Evolutionary conservation across 2,888 invertebrate genomes (phyloP).

Genomic region (Myopa testacea): DNA sequence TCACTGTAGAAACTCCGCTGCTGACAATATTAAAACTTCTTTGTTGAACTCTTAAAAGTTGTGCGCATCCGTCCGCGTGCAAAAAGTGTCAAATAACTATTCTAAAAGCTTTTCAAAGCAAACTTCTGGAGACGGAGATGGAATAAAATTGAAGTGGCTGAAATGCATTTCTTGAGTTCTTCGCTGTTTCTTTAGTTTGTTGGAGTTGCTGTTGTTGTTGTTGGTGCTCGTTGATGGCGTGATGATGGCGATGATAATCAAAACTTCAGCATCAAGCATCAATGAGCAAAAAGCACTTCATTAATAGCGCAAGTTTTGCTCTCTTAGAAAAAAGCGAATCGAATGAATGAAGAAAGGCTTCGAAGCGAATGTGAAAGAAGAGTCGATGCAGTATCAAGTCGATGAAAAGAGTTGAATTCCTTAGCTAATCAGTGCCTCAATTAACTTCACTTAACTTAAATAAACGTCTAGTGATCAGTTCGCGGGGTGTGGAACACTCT

Average conservation of each 20-base stretch:
- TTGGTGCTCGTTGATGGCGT: not conserved
- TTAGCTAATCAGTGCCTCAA: too few species aligned
- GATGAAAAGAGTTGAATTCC: too few species aligned
- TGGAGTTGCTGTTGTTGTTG: not conserved
- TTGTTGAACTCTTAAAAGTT: constrained; percentile 25
- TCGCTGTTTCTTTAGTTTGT: not conserved
- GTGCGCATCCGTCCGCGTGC: constrained; percentile 12
- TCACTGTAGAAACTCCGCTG: not conserved
- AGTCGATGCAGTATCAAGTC: too few species aligned
- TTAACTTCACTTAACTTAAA: too few species aligned
- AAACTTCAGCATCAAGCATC: not conserved
- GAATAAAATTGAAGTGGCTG: constrained; percentile 19
- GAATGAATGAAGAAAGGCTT: too few species aligned
- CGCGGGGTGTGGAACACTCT: too few species aligned
- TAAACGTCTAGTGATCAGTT: too few species aligned
- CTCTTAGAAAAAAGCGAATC: too few species aligned
- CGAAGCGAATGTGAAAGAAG: too few species aligned
- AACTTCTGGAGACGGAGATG: constrained; percentile 33
- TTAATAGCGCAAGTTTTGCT: not conserved
- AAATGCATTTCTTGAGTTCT: constrained; percentile 27
- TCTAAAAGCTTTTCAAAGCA: constrained; percentile 33
- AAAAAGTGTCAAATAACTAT: constrained; percentile 34
- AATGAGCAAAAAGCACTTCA: not conserved
- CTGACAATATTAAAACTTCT: constrained; percentile 27
- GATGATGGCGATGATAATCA: constrained; percentile 1